Evolutionary conservation across 1,140 invertebrate genomes (phyloP).

Genomic region (Caenorhabditis briggsae): DNA sequence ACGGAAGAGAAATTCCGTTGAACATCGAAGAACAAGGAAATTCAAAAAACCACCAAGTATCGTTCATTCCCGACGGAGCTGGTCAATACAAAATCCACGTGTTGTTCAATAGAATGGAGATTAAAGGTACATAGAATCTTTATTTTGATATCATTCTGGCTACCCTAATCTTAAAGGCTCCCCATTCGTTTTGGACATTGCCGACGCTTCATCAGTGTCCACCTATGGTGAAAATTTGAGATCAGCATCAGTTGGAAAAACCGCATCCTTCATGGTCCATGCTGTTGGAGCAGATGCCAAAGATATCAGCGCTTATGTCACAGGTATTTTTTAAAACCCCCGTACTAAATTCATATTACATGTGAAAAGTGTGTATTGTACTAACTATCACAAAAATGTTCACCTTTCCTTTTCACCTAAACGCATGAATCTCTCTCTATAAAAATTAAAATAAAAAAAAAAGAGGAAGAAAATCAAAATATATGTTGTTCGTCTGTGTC

Average conservation of each 20-base stretch:
- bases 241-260: conserved; percentile 82
- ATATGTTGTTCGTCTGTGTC: conserved; percentile 51
- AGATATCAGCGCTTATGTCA: conserved; percentile 79
- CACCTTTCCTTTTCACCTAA: conserved; percentile 41
- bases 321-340: conserved; percentile 71
- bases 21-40: conserved; percentile 87
- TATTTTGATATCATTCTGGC: conserved; percentile 53
- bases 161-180: conserved; percentile 79
- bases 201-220: conserved; percentile 79
- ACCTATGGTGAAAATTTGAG: conserved; percentile 83
- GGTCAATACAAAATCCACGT: conserved; percentile 94
- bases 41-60: conserved; percentile 86
- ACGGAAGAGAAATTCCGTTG: conserved; percentile 84
- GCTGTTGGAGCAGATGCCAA: conserved; percentile 79
- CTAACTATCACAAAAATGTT: not conserved
- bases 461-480: conserved; percentile 5
- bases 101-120: conserved; percentile 93
- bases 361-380: not conserved
- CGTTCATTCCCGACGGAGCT: conserved; percentile 88
- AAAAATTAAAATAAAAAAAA: not conserved
- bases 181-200: conserved; percentile 81
- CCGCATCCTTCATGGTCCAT: conserved; percentile 82
- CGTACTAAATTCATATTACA: conserved; percentile 3
- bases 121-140: conserved; percentile 84
- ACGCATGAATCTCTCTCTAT: not conserved